Base-by-base conservation (phyloP, 2,797 vertebrate genomes). In the Urophycis tenuis region DNA sequence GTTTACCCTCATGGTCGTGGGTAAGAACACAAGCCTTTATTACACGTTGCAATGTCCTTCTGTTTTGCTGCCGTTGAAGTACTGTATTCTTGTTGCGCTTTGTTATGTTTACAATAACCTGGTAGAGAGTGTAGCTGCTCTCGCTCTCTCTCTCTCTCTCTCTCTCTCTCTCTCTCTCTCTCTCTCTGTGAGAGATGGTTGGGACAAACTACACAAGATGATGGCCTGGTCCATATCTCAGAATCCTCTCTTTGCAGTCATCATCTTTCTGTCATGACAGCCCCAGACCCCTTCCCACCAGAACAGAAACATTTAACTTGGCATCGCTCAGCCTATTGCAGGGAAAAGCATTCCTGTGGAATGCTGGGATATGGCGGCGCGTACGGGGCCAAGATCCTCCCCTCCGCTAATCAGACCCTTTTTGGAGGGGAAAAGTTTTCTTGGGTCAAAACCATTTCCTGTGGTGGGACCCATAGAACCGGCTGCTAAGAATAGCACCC, bases 1-100 rank as follows among this genome's bases (percentile, higher is more conserved):
- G 91, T 99, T 99, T 91, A 99, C 98, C 6, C 95, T 99, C 87
- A 99, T 99, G 97, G 97, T 99, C 89, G 97, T 99, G 88, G 97
- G 97, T 99, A 93, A 95, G 97, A 86, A 88, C 83, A 80, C 83
- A 79, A 12, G 45, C 36, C 64, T 73, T 83, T 87, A 85, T 60
- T 9, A n/a, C n/a, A 11, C 7, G 4, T 2, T 60, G 7, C 19
- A 17, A 60, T n/a, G 22, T 60, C 19, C 22, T 60, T 22, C 7
- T 19, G 25, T 60, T 25, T 9, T 76, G 12, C 77, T 83, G 83
- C 2, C 35, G 75, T 81, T 79, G 75, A 60, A 9, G n/a, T 60
- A 5, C 64, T 85, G 82, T 84, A 73, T 80, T 87, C 84, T 30
- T 32, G 67, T 70, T 70, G 29, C 32, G 86, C 64, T 84, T 79